Evolutionary conservation across 1,140 invertebrate genomes (phyloP).

Genomic region (Psilanteris sp.): DNA sequence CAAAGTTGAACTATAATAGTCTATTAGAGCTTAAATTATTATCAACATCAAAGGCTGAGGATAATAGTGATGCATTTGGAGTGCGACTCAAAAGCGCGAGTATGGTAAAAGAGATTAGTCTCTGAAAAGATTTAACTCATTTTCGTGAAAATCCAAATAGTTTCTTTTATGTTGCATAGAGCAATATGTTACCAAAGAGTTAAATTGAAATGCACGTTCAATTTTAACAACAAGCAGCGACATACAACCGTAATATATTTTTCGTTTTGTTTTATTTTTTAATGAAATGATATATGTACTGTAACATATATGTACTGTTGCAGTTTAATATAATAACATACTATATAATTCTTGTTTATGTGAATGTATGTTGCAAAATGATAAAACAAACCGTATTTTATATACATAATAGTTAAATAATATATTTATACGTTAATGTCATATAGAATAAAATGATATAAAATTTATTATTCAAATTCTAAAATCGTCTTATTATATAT

Average conservation of each 20-base stretch:
- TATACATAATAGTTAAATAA: too few relatives aligned
- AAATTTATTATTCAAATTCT: too few relatives aligned
- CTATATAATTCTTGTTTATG: too few relatives aligned
- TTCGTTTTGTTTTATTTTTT: neutral
- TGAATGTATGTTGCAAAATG: too few relatives aligned
- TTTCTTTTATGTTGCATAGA: constrained; percentile 53
- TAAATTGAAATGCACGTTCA: constrained; percentile 59
- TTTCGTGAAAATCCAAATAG: constrained; percentile 61
- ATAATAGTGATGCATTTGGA: constrained; percentile 31
- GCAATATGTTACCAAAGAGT: constrained; percentile 53
- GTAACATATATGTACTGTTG: too few relatives aligned
- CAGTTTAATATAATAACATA: too few relatives aligned
- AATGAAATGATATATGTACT: too few relatives aligned
- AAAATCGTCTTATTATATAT: too few relatives aligned
- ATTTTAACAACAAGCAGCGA: constrained; percentile 46
- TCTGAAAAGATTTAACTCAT: constrained; percentile 63
- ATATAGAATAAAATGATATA: too few relatives aligned
- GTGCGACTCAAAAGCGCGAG: constrained; percentile 27
- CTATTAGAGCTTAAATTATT: constrained; percentile 52
- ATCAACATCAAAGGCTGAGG: constrained; percentile 50
- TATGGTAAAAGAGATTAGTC: constrained; percentile 65
- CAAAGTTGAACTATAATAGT: constrained; percentile 51
- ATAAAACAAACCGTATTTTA: too few relatives aligned
- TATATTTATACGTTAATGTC: too few relatives aligned
- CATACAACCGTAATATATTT: constrained; percentile 22